Evolutionary conservation across 2,113 vertebrate genomes (phyloP), one percentile per base, ranked within the genome.

Genomic region (Carassius gibelio): DNA sequence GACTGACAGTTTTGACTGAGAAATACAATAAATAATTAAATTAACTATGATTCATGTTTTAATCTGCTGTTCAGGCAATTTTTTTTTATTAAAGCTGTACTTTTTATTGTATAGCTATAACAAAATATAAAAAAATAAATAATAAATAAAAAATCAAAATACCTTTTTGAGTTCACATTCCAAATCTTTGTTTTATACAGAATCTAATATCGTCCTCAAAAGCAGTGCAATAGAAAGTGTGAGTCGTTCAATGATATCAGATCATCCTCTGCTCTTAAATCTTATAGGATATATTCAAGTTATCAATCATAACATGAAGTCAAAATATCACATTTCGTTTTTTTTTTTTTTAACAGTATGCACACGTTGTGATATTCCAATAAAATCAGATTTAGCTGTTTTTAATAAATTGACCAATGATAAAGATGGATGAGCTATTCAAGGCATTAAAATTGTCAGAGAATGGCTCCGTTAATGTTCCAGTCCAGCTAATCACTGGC

Each of bases 361-460:
- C 8, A 42, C 30, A 57, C 2, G 1, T 30, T 48, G 17, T 3
- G 14, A 74, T 30, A 55, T 83, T 68, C 42, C 48, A 45, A 7
- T 61, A 75, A 81, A 62, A 83, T 19, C 75, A 8, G 36, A 76
- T 84, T 66, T 52, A 81, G 62, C 75, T 38, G 42, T 83, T 88
- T 83, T 61, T 81, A 83, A 68, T 68, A 61, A 74, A 61, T 68
- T 80, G 80, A 66, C 66, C 17, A 1, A 69, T 26, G 79, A 80
- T 57, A 21, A 59, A 64, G 23, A 68, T 48, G 38, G 69, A 69
- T 80, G 82, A 77, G 48, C 59, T 75, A 62, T 38, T n/a, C 36
- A 52, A 84, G 48, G 57, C 71, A 84, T 81, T 59, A 81, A 55
- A 76, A 83, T 57, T 57, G 66, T 76, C 59, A 36, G n/a, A 52